A percentile compares a stretch with the other conserved stretches of the same genome.
Evolutionary conservation across 2,113 vertebrate genomes (phyloP).

Genomic region (Hyperopisus bebe): DNA sequence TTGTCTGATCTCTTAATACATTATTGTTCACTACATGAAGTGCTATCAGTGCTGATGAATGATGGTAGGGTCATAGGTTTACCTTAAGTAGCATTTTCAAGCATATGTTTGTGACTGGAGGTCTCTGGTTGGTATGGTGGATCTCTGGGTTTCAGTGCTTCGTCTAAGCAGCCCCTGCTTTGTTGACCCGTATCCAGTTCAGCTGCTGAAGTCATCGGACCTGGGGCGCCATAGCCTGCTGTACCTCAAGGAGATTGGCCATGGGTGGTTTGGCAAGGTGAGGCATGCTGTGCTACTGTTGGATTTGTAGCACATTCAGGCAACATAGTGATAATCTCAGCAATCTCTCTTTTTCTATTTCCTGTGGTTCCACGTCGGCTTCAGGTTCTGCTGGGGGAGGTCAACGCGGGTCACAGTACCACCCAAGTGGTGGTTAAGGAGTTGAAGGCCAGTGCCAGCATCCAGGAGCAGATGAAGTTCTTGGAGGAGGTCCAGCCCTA

Average conservation of each 20-base stretch:
- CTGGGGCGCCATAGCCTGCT: constrained; percentile 87
- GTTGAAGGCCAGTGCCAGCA: constrained; percentile 83
- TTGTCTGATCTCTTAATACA: not conserved
- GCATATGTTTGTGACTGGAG: not conserved
- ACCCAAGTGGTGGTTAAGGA: constrained; percentile 93
- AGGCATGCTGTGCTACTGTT: not conserved
- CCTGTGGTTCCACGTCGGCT: not conserved
- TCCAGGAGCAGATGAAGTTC: constrained; percentile 91
- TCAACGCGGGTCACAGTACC: constrained; percentile 75
- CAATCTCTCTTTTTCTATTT: not conserved
- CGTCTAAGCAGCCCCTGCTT: not conserved
- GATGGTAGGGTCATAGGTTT: not conserved
- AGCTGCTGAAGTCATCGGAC: constrained; percentile 81
- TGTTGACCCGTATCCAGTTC: constrained; percentile 63
- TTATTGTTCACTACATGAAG: not conserved
- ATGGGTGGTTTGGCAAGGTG: constrained; percentile 96
- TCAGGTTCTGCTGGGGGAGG: constrained; percentile 89
- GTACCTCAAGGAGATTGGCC: constrained; percentile 91
- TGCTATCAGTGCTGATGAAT: not conserved
- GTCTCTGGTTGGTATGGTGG: not conserved
- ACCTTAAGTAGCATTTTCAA: not conserved
- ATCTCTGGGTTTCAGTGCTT: not conserved
- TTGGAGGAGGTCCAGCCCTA: constrained; percentile 88
- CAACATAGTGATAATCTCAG: not conserved
- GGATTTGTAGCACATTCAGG: not conserved